A percentile compares a stretch with the other conserved stretches of the same genome.
Conservation (phyloP, 1,140 invertebrate species). For the Zaprionus davidi region DNA sequence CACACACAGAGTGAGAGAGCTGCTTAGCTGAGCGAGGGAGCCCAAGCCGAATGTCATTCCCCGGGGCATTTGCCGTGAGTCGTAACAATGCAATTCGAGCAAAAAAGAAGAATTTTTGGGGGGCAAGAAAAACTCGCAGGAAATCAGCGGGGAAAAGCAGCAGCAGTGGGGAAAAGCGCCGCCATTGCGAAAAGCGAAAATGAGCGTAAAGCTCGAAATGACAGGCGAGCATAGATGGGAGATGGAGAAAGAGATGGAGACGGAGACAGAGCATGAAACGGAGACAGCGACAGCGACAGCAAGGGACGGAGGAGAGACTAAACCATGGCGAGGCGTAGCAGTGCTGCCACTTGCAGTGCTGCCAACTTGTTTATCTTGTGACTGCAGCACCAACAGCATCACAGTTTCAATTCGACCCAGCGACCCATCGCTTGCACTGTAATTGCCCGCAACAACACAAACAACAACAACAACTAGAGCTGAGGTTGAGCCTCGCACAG, state of each 20-base stretch:
- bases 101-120: slow-evolving; percentile 15
- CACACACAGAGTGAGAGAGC: slow-evolving; percentile 16
- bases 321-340: slow-evolving; percentile 6
- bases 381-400: slow-evolving; percentile 48
- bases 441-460: slow-evolving; percentile 59
- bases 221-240: slow-evolving; percentile 36
- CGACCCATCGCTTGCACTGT: slow-evolving; percentile 48
- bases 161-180: slow-evolving; percentile 53
- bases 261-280: neutral
- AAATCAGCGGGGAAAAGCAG: slow-evolving; percentile 3
- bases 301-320: slow-evolving; percentile 25
- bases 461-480: slow-evolving; percentile 35
- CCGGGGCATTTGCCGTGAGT: slow-evolving; percentile 53
- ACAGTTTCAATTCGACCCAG: slow-evolving; percentile 34
- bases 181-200: slow-evolving; percentile 71
- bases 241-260: neutral
- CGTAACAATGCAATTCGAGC: slow-evolving; percentile 48
- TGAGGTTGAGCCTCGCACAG: slow-evolving; percentile 17
- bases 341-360: slow-evolving; percentile 65
- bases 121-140: neutral
- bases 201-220: slow-evolving; percentile 76
- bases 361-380: slow-evolving; percentile 77
- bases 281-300: neutral
- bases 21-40: neutral
- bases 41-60: slow-evolving; percentile 38